Conservation (phyloP, 2,797 vertebrate species). For the Ammospiza maritima region DNA sequence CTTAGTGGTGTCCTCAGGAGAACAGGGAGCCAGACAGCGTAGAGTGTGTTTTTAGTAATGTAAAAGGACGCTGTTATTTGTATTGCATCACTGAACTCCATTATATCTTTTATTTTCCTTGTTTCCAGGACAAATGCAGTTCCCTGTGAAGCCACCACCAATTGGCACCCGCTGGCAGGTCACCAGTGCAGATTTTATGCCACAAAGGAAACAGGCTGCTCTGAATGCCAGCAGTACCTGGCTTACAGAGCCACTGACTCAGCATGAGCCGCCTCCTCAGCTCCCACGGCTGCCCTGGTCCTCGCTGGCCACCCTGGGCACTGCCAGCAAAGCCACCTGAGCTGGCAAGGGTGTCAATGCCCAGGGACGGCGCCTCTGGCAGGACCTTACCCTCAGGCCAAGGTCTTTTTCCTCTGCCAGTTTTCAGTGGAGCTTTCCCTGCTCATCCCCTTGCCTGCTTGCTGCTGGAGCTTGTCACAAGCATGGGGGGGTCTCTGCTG, state of each 20-base stretch:
- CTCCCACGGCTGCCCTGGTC: neutral
- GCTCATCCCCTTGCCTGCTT: rapidly evolving
- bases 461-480: rapidly evolving
- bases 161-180: neutral
- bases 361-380: rapidly evolving
- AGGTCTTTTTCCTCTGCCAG: neutral
- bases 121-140: neutral
- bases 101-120: neutral
- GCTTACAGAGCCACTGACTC: neutral
- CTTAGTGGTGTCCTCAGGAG: neutral
- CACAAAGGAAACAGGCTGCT: neutral
- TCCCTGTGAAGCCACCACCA: neutral
- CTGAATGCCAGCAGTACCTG: rapidly evolving
- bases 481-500: neutral
- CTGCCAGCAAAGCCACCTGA: neutral
- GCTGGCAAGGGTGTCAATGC: rapidly evolving
- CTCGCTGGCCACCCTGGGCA: rapidly evolving
- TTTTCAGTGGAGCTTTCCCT: neutral
- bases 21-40: neutral
- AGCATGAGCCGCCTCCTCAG: rapidly evolving
- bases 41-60: neutral
- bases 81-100: neutral
- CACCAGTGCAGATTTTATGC: neutral
- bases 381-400: no score
- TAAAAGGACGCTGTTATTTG: neutral